Evolutionary conservation across 35 echinoderm and acorn worm species (phyloP), one percentile per base, ranked within the genome.

Genomic region (Nesometra sesokonis): DNA sequence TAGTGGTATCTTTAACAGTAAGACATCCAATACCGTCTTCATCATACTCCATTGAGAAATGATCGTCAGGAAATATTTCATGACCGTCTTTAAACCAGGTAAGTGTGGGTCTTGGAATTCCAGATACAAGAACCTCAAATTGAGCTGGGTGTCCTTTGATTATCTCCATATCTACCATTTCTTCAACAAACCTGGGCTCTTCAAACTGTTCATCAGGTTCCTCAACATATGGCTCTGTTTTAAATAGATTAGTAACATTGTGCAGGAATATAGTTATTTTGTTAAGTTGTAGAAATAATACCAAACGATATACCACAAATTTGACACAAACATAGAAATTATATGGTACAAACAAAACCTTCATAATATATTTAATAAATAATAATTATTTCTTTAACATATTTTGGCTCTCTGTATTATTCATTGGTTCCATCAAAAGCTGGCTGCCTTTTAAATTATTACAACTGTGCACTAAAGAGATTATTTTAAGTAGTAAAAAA

Each of bases 81-180:
- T 86, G 81, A 9, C 90, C 90, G 86, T 94, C 91, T 80, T 93
- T 85, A 47, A 81, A 99, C 96, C 92, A 99, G 31, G 57, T 86
- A 33, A 99, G 85, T 29, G 85, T 86, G 11, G 96, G 96, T 87
- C 90, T 90, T 3, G 93, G 93, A 31, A 86, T 86, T 35, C 96
- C 96, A 37, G 86, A 94, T 30, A 99, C 93, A 89, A 94, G 92
- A 30, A 99, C 93, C 76, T 99, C 96, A 87, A 99, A 93, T 76
- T 90, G 85, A 76, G 90, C 92, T 5, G 92, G 96, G 86, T 94
- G 92, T 19, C 96, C 90, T 34, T 92, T 91, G 13, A 94, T 91
- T 30, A 99, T 91, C 52, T 94, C 96, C 87, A 99, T 89, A 67
- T 99, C 95, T 52, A 94, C 96, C 90, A 92, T 92, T 37, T 94